Base-by-base conservation (phyloP, 2,797 vertebrate genomes). In the Crocodylus rhombifer region DNA sequence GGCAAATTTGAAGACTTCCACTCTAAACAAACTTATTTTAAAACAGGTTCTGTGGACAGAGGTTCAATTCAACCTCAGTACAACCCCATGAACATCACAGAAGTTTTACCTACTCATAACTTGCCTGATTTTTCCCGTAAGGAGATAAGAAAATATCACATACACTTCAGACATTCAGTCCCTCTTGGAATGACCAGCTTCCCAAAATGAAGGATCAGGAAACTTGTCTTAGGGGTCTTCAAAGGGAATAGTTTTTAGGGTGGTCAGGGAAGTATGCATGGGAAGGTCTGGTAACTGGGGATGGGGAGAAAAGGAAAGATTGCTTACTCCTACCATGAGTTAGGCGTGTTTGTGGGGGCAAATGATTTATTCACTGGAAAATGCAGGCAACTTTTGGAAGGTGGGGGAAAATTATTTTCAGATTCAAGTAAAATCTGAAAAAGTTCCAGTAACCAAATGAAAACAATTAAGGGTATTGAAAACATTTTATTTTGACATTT, bases 21-120 rank as follows among this genome's bases (percentile, higher is more conserved):
- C 65, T 92, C 89, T 81, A 79, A 67, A 78, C 30, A 14, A n/a
- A 80, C 16, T 88, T 94, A n/a, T 79, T 82, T 64, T 71, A 79
- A 93, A 89, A 86, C 5, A 65, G 33, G 60, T 81, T 92, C 73
- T 80, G 69, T 74, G 86, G 71, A 57, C 61, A 23, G 73, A 76
- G 26, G 60, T 83, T 71, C 56, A 88, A 91, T 85, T 26, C 81
- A 63, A 80, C 84, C 21, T 28, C 51, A 79, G 36, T 42, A 15
- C 36, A 63, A 84, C 36, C 17, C 80, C 63, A 55, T 33, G 74
- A 73, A 76, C 8, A 77, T 95, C 30, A 63, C 63, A 71, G 81
- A 92, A 95, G 56, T 7, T 42, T 42, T 42, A 42, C 42, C 33
- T 71, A 71, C 42, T 21, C 67, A 20, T 12, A 83, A 3, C 17